phyloP scores from a whole-genome alignment of 2,888 invertebrate species.

The Drosophila tanythrix region DNA sequence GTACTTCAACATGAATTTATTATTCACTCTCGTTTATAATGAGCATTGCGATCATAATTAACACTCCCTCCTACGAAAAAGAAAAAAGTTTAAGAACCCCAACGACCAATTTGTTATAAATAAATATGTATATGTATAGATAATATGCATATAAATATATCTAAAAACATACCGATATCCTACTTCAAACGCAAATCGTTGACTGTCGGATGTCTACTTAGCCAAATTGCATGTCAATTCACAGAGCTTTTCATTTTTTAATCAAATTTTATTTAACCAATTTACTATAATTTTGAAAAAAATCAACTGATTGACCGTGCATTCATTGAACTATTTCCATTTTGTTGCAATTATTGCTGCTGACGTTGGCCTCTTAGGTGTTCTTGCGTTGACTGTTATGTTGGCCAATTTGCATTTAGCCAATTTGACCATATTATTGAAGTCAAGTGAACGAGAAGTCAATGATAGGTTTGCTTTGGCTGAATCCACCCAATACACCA shows the following conservation, averaged over 20 bases:
- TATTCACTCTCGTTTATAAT: not conserved
- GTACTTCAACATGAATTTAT: slow-evolving; percentile 3
- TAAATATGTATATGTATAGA: too few relatives aligned
- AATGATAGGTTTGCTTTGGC: not conserved
- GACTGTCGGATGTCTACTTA: not conserved
- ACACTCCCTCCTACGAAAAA: not conserved
- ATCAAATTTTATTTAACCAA: not conserved
- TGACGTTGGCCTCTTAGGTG: not conserved
- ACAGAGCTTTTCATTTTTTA: not conserved
- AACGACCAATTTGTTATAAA: not conserved
- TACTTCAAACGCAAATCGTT: not conserved
- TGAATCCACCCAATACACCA: too few relatives aligned
- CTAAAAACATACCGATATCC: too few relatives aligned
- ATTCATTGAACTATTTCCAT: slow-evolving; percentile 63
- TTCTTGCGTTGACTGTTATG: not conserved
- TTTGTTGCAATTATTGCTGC: slow-evolving; percentile 28
- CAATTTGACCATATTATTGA: not conserved
- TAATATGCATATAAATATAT: too few relatives aligned
- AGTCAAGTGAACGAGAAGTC: not conserved
- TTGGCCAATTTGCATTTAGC: not conserved
- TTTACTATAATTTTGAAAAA: slow-evolving; percentile 37
- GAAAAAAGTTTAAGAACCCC: not conserved
- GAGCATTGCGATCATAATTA: slow-evolving; percentile 8
- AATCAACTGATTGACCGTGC: slow-evolving; percentile 18
- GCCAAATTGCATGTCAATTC: not conserved